phyloP scores from a whole-genome alignment of 2,888 invertebrate genomes.

The Synanthedon vespiformis region DNA sequence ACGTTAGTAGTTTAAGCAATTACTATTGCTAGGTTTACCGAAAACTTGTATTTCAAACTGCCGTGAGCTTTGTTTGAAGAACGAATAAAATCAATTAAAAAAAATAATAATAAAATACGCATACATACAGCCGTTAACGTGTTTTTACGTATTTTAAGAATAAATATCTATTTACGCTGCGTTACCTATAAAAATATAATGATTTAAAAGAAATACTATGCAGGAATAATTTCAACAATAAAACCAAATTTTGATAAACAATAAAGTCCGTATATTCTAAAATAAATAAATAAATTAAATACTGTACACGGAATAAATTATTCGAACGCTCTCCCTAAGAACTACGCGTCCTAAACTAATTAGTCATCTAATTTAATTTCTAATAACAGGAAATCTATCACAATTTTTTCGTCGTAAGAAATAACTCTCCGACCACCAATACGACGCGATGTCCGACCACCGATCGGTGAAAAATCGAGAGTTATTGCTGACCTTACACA shows the following conservation, averaged over 20 bases:
- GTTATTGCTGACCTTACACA: constrained; percentile 53
- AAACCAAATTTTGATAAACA: constrained; percentile 37
- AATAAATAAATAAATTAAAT: constrained; percentile 31
- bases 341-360: constrained; percentile 3
- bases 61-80: no score
- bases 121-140: no score
- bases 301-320: constrained; percentile 38
- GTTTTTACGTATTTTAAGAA: constrained; percentile 3
- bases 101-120: no score
- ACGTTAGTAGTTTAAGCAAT: no score
- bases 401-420: constrained; percentile 34
- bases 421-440: constrained; percentile 58
- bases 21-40: no score
- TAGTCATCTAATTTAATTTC: neutral
- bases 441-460: constrained; percentile 8
- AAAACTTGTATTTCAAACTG: no score
- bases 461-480: constrained; percentile 40
- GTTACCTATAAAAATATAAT: no score
- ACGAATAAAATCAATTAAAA: no score
- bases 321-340: constrained; percentile 10
- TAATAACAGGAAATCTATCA: constrained; percentile 17
- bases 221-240: constrained; percentile 13
- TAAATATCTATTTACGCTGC: no score
- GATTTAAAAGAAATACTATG: no score
- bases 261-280: constrained; percentile 50